Conservation (phyloP, 2,888 invertebrate species). For the Schrankia costaestrigalis region DNA sequence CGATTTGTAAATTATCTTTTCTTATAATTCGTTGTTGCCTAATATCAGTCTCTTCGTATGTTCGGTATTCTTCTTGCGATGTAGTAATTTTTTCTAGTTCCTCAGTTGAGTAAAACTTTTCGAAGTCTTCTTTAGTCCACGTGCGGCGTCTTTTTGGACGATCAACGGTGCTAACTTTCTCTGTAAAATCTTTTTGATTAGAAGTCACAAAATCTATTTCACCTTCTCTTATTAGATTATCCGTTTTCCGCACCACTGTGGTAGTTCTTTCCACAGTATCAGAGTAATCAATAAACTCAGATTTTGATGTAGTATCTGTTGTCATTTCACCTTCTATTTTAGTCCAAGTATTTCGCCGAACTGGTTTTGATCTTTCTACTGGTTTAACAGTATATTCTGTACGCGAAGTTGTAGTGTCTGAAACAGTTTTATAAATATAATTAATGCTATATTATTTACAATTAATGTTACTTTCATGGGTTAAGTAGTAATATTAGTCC, state of each 20-base stretch:
- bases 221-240: slow-evolving; percentile 85
- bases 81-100: slow-evolving; percentile 82
- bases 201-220: slow-evolving; percentile 85
- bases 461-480: too few relatives aligned
- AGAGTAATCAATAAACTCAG: slow-evolving; percentile 84
- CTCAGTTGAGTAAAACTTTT: slow-evolving; percentile 84
- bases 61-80: slow-evolving; percentile 83
- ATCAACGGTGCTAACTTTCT: slow-evolving; percentile 80
- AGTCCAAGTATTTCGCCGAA: slow-evolving; percentile 88
- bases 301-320: slow-evolving; percentile 84
- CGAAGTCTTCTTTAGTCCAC: slow-evolving; percentile 87
- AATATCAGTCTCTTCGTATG: slow-evolving; percentile 81
- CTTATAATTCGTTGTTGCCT: slow-evolving; percentile 60
- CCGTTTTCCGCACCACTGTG: slow-evolving; percentile 79
- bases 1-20: slow-evolving; percentile 76
- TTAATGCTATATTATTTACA: too few relatives aligned
- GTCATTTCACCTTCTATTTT: slow-evolving; percentile 88
- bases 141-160: slow-evolving; percentile 83
- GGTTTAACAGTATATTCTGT: slow-evolving; percentile 85
- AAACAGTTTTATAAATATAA: slow-evolving; percentile 39
- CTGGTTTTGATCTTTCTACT: slow-evolving; percentile 82
- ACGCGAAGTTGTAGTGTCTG: slow-evolving; percentile 86
- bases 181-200: slow-evolving; percentile 82
- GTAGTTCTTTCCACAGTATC: slow-evolving; percentile 81
- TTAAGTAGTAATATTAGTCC: too few relatives aligned